phyloP scores from a whole-genome alignment of 2,797 vertebrate genomes.

The Cheirogaleus major region DNA sequence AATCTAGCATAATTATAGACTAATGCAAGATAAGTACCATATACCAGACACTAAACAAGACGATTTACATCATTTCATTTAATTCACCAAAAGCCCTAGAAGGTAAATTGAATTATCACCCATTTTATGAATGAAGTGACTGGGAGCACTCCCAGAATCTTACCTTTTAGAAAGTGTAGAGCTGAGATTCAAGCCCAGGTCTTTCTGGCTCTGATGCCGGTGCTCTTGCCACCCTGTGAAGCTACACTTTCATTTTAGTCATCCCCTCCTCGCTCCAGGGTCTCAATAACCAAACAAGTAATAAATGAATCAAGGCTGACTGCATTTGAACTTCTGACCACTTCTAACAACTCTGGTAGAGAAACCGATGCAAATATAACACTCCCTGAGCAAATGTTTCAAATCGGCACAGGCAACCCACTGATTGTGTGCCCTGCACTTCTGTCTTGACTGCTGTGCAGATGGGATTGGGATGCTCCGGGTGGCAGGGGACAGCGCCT shows the following conservation, averaged over 20 bases:
- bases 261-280: background rate
- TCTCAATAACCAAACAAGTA: conserved; percentile 2
- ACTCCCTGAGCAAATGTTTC: conserved; percentile 4
- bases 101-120: background rate
- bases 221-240: background rate
- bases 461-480: background rate
- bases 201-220: background rate
- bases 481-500: background rate
- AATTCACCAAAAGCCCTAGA: background rate
- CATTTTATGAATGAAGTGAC: background rate
- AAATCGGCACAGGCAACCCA: conserved; percentile 8
- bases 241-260: background rate
- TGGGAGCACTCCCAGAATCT: background rate
- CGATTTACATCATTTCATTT: background rate
- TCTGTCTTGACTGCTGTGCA: conserved; percentile 37
- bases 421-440: background rate
- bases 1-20: background rate
- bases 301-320: background rate
- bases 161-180: background rate
- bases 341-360: conserved; percentile 45
- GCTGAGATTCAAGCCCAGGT: background rate
- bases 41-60: background rate
- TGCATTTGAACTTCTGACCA: background rate
- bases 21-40: background rate
- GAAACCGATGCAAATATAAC: background rate